Conservation (phyloP, 2,113 vertebrate species). For the Anguilla japonica region DNA sequence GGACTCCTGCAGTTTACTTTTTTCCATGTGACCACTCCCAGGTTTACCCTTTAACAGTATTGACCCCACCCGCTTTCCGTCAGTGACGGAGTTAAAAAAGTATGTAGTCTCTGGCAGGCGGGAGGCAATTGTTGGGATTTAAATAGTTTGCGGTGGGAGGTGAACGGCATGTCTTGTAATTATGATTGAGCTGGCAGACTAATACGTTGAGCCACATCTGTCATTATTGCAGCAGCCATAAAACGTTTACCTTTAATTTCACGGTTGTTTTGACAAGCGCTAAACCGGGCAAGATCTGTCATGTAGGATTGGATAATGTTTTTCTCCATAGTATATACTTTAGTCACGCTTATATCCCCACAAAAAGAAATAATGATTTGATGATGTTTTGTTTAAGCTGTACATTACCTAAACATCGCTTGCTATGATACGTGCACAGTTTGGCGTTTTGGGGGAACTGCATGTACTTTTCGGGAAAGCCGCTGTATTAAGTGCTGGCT, state of each 20-base stretch:
- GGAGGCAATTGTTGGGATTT: neutral
- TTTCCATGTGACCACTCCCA: neutral
- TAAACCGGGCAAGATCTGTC: conserved; percentile 2
- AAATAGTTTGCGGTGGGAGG: neutral
- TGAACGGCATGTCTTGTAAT: neutral
- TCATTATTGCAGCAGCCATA: neutral
- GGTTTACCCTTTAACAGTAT: neutral
- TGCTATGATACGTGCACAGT: neutral
- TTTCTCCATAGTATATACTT: neutral
- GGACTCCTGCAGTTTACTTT: no score
- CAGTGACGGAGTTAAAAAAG: neutral
- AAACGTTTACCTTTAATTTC: neutral
- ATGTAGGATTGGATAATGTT: neutral
- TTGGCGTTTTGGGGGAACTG: neutral
- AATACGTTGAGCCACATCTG: neutral
- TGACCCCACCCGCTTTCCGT: neutral
- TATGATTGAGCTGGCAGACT: neutral
- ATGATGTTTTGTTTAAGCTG: neutral
- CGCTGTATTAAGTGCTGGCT: neutral
- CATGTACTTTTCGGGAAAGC: neutral
- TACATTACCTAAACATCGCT: neutral
- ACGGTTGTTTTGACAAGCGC: neutral
- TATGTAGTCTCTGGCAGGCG: neutral
- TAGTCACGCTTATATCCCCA: neutral
- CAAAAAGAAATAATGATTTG: neutral